Conservation (phyloP, 2,113 vertebrate species). For the Marcusenius ussheri region DNA sequence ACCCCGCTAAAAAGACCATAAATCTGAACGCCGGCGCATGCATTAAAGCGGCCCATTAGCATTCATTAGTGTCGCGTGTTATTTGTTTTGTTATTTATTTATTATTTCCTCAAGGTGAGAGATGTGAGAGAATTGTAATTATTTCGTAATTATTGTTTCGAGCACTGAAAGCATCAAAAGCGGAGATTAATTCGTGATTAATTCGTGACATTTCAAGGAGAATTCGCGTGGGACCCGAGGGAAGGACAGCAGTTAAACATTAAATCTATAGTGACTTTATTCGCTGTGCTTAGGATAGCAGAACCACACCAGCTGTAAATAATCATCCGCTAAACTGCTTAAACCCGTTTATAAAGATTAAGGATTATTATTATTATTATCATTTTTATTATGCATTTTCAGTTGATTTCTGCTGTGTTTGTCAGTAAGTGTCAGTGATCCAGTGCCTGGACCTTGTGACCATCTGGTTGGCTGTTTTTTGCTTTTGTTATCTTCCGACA, state of each 20-base stretch:
- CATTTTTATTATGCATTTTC: not conserved
- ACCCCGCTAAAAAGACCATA: not conserved
- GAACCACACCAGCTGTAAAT: not conserved
- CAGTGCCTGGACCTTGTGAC: not conserved
- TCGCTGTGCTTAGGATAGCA: not conserved
- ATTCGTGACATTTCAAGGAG: not conserved
- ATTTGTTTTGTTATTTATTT: slow-evolving; percentile 21
- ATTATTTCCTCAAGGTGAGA: not conserved
- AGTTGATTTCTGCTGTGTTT: not conserved
- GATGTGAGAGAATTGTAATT: slow-evolving; percentile 4
- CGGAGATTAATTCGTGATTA: not conserved
- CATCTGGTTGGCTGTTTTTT: not conserved
- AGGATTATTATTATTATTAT: not conserved
- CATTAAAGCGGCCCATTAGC: not conserved
- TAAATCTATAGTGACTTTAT: slow-evolving; percentile 6
- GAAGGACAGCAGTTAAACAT: slow-evolving; percentile 3
- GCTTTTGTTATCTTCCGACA: not conserved
- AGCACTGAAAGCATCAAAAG: not conserved
- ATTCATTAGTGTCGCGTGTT: not conserved
- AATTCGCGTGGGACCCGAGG: not conserved
- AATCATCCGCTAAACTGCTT: not conserved
- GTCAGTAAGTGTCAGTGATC: not conserved
- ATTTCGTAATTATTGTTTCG: not conserved
- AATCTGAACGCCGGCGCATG: not conserved
- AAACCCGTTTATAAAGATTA: not conserved